Conservation (phyloP, 1,140 invertebrate species). For the Archivesica marissinica region DNA sequence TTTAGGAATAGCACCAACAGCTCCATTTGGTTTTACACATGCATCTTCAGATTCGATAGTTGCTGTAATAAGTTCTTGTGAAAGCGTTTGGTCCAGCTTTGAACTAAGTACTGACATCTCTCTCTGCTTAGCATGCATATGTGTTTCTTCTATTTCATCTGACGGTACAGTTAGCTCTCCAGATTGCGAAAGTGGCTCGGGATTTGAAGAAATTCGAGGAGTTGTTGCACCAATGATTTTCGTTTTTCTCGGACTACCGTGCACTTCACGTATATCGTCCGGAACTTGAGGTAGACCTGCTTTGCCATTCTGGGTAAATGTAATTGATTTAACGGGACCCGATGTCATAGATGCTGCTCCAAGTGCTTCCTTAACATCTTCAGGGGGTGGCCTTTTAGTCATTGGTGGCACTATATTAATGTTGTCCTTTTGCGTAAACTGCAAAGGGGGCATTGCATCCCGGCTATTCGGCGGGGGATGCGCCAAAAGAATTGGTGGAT, state of each 20-base stretch:
- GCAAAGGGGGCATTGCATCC: conserved; percentile 17
- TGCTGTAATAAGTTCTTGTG: background rate
- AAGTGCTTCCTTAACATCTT: conserved; percentile 11
- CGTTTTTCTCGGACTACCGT: background rate
- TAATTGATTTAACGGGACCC: background rate
- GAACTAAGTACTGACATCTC: background rate
- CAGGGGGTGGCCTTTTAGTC: conserved; percentile 11
- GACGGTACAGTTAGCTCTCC: conserved; percentile 11
- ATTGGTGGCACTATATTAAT: conserved; percentile 45
- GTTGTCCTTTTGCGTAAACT: conserved; percentile 28
- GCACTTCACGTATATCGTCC: background rate
- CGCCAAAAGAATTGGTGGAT: conserved; percentile 6
- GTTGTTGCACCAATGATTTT: background rate
- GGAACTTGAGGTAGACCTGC: conserved; percentile 28
- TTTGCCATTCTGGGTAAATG: background rate
- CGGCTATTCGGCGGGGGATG: conserved; percentile 54
- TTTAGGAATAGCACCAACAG: conserved; percentile 31
- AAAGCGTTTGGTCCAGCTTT: background rate
- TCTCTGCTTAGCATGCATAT: background rate
- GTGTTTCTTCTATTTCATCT: conserved; percentile 7
- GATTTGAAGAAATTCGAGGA: background rate
- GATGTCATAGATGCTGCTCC: background rate
- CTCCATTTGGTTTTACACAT: background rate
- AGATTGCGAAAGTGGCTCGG: background rate
- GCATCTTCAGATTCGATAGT: too few species aligned